Evolutionary conservation across 2,888 invertebrate genomes (phyloP).

Genomic region (Tinea trinotella): DNA sequence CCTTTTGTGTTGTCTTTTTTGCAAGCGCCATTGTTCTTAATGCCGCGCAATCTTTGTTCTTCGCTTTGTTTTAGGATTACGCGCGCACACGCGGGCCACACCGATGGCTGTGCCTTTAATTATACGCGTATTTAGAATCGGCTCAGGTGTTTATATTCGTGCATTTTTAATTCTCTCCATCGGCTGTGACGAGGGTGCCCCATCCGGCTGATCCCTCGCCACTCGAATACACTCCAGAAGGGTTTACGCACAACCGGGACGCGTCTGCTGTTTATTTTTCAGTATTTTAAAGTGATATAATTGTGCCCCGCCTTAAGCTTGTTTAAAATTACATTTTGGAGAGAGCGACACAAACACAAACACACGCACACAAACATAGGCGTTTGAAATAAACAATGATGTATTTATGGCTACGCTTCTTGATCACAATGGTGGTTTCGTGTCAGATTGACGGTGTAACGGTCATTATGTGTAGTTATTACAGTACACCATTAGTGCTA

Average conservation of each 20-base stretch:
- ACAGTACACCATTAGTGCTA: constrained; percentile 24
- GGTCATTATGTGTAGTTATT: neutral
- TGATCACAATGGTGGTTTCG: constrained; percentile 11
- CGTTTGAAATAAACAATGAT: neutral
- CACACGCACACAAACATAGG: too few species aligned
- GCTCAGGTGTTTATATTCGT: constrained; percentile 48
- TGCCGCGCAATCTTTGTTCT: constrained; percentile 40
- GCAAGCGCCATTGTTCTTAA: constrained; percentile 50
- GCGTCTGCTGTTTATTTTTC: constrained; percentile 18
- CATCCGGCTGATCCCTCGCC: constrained; percentile 28
- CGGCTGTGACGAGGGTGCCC: constrained; percentile 47
- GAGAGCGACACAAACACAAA: neutral
- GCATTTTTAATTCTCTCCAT: constrained; percentile 49
- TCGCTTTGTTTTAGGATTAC: constrained; percentile 3
- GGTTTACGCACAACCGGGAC: constrained; percentile 15
- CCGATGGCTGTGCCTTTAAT: neutral
- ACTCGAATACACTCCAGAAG: constrained; percentile 21
- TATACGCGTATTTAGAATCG: neutral
- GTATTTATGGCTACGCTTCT: neutral
- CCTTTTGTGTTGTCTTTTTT: constrained; percentile 49
- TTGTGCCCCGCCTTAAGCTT: constrained; percentile 44
- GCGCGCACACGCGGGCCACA: neutral
- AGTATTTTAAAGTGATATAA: constrained; percentile 27
- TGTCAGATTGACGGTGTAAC: constrained; percentile 13
- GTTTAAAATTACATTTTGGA: constrained; percentile 33